Evolutionary conservation across 2,797 vertebrate genomes (phyloP).

Genomic region (Xenops minutus): DNA sequence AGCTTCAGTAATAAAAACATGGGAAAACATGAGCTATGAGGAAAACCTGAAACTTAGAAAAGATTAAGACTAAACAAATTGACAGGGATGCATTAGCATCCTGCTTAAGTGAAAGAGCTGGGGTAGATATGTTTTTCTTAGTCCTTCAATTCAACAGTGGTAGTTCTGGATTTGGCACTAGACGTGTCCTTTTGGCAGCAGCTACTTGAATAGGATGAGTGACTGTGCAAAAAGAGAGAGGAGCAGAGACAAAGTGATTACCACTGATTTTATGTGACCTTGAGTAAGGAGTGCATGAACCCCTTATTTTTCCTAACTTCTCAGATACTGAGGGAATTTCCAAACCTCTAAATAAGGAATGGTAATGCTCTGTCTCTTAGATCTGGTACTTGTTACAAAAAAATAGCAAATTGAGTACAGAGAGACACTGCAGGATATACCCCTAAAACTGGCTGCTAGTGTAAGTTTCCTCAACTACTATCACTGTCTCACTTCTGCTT

Average conservation of each 20-base stretch:
- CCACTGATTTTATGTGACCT: not conserved
- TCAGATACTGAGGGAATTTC: not conserved
- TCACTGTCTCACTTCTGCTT: rapidly evolving
- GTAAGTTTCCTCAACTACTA: not conserved
- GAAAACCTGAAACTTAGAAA: not conserved
- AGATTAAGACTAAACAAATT: not conserved
- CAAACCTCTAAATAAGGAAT: not conserved
- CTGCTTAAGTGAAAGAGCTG: not conserved
- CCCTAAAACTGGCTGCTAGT: not conserved
- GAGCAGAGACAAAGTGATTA: not conserved
- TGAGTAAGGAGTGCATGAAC: not conserved
- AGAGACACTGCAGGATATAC: not conserved
- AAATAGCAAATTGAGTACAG: not conserved
- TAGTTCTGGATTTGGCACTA: not conserved
- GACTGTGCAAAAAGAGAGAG: not conserved
- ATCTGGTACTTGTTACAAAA: not conserved
- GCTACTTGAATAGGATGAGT: not conserved
- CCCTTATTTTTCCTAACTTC: not conserved
- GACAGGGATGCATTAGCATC: not conserved
- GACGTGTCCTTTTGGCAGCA: not conserved
- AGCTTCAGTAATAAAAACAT: not conserved
- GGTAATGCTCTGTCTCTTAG: not conserved
- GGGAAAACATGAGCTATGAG: not conserved
- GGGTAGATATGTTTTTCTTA: not conserved
- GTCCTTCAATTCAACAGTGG: not conserved